phyloP scores from a whole-genome alignment of 2,113 vertebrate genomes.

The Columba janthina region DNA sequence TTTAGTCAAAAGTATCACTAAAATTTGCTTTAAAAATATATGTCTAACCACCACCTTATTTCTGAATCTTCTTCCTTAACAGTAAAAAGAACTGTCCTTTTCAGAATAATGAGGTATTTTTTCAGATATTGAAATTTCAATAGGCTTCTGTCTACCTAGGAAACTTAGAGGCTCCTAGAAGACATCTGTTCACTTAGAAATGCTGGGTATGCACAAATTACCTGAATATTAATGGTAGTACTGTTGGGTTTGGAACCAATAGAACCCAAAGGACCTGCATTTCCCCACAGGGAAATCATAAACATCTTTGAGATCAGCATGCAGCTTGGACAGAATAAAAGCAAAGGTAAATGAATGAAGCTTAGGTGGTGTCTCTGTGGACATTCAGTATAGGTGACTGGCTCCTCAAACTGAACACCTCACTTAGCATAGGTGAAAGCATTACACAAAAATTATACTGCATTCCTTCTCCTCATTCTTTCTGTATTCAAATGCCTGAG shows the following conservation, averaged over 20 bases:
- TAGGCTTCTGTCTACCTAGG: neutral
- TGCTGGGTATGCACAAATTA: neutral
- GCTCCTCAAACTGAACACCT: neutral
- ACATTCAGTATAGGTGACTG: neutral
- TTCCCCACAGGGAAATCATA: neutral
- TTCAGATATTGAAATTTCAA: neutral
- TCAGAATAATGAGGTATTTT: neutral
- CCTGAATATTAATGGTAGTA: neutral
- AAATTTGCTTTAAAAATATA: neutral
- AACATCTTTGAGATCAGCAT: neutral
- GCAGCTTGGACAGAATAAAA: neutral
- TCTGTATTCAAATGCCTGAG: neutral
- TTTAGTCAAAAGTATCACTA: neutral
- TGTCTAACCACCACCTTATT: neutral
- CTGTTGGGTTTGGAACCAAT: neutral
- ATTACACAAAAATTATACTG: neutral
- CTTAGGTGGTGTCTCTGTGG: neutral
- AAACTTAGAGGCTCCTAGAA: neutral
- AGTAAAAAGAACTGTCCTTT: neutral
- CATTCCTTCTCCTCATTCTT: neutral
- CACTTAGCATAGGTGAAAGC: neutral
- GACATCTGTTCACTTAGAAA: neutral
- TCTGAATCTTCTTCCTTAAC: neutral
- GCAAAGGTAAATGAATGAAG: neutral
- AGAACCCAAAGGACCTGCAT: neutral